Percentiles rank a stretch among this genome's conserved stretches.
These are phyloP conservation scores for Pristis pectinata DNA, from an alignment of 2,797 vertebrate genomes.

Conservation along the genomic window DNA sequence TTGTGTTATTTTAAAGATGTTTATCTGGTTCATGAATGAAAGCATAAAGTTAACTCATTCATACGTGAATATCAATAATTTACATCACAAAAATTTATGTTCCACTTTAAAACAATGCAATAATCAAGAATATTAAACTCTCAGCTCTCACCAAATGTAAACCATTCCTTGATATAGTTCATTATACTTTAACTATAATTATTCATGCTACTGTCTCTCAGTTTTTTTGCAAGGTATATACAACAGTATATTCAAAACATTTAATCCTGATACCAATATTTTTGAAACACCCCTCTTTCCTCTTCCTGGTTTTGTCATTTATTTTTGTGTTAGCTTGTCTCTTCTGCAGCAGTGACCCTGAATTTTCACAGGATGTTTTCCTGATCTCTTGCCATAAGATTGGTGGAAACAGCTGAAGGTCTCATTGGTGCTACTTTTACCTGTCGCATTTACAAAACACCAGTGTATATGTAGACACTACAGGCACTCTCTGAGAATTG, in stretches of 20 bases:
- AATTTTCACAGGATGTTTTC: not conserved
- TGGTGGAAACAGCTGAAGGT: not conserved
- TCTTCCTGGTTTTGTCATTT: not conserved
- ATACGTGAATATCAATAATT: not conserved
- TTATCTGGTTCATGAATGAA: no score
- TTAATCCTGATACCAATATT: not conserved
- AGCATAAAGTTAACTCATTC: no score
- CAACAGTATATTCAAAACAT: no score
- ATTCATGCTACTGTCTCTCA: not conserved
- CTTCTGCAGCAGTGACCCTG: not conserved
- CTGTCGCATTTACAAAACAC: not conserved
- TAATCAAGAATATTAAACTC: not conserved
- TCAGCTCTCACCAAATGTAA: not conserved
- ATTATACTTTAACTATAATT: not conserved
- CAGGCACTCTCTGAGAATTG: not conserved
- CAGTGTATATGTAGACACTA: not conserved
- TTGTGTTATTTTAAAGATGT: not conserved
- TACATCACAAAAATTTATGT: not conserved
- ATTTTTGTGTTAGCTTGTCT: not conserved
- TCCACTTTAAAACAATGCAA: not conserved
- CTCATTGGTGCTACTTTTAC: not conserved
- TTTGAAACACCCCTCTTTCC: not conserved
- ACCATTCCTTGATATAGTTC: not conserved
- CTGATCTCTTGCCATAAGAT: not conserved
- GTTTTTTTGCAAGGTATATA: not conserved